Conservation (phyloP, 2,888 invertebrate genomes). For the Diaperis boleti region DNA sequence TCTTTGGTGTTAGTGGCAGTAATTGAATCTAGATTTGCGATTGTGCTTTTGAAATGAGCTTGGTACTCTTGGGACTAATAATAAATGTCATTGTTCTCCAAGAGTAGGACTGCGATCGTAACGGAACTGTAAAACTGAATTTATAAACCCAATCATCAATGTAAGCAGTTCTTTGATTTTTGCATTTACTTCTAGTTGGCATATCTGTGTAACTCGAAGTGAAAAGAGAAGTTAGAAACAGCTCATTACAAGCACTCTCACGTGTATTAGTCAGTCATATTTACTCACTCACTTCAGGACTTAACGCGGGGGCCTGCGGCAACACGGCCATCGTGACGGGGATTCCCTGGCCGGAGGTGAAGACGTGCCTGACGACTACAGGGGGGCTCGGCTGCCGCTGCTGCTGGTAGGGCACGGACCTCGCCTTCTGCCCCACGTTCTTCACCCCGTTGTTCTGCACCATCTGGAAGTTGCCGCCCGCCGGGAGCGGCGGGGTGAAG, state of each 20-base stretch:
- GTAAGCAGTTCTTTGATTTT: too few relatives aligned
- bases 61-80: too few relatives aligned
- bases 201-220: too few relatives aligned
- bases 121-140: too few relatives aligned
- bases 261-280: constrained; percentile 16
- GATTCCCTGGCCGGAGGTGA: constrained; percentile 70
- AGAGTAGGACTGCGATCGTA: too few relatives aligned
- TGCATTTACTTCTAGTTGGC: too few relatives aligned
- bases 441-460: constrained; percentile 65
- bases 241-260: too few relatives aligned
- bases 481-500: constrained; percentile 65
- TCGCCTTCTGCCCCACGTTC: constrained; percentile 61
- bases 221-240: background rate
- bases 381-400: constrained; percentile 73
- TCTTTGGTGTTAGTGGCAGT: too few relatives aligned
- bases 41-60: too few relatives aligned
- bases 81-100: too few relatives aligned
- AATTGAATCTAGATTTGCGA: too few relatives aligned
- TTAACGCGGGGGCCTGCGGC: constrained; percentile 65
- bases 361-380: constrained; percentile 74
- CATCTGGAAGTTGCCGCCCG: constrained; percentile 59
- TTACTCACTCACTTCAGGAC: constrained; percentile 64
- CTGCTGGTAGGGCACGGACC: constrained; percentile 65
- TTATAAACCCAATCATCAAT: too few relatives aligned
- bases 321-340: constrained; percentile 71